Evolutionary conservation across 2,888 invertebrate genomes (phyloP).

Genomic region (Drosophila anomalata): DNA sequence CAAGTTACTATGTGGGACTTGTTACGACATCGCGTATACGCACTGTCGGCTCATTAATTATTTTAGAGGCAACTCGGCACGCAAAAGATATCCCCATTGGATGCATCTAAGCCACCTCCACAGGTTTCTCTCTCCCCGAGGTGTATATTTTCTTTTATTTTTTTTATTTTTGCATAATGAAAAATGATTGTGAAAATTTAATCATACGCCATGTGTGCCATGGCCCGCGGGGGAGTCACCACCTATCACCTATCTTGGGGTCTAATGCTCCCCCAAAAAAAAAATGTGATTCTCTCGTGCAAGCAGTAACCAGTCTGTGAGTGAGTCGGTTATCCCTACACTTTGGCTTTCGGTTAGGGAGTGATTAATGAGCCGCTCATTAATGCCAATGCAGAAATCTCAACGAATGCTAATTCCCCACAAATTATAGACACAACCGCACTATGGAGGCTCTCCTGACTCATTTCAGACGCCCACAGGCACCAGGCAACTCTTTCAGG

Average conservation of each 20-base stretch:
- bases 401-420: constrained; percentile 45
- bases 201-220: constrained; percentile 54
- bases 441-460: background rate
- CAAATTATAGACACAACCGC: constrained; percentile 45
- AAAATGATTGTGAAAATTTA: constrained; percentile 53
- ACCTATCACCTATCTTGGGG: background rate
- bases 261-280: background rate
- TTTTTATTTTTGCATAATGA: constrained; percentile 33
- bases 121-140: constrained; percentile 13
- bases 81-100: constrained; percentile 28
- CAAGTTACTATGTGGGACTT: background rate
- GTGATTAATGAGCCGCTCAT: constrained; percentile 70
- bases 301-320: constrained; percentile 7
- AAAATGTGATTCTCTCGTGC: constrained; percentile 14
- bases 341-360: constrained; percentile 33
- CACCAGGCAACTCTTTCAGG: background rate
- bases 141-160: no score
- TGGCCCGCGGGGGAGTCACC: constrained; percentile 31
- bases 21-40: constrained; percentile 48
- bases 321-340: constrained; percentile 28
- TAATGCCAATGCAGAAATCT: constrained; percentile 48
- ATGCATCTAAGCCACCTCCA: constrained; percentile 24
- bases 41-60: constrained; percentile 56
- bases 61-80: constrained; percentile 28
- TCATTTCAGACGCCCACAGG: constrained; percentile 24